A percentile compares a stretch with the other conserved stretches of the same genome.
Conservation (phyloP, 2,113 vertebrate genomes). For the Natator depressus region DNA sequence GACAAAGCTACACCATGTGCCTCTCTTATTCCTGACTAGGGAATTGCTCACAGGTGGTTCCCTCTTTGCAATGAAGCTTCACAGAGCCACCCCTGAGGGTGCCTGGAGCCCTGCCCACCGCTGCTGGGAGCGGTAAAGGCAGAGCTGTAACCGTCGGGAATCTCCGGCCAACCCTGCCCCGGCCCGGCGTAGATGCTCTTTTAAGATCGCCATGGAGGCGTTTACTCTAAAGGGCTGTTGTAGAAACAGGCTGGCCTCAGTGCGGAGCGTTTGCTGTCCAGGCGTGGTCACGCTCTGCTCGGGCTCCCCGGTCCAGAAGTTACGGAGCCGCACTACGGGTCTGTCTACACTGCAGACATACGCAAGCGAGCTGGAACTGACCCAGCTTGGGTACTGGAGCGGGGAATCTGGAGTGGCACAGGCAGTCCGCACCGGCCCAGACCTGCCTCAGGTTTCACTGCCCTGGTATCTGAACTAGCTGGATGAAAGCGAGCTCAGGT, state of each 20-base stretch:
- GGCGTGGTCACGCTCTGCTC: too few relatives aligned
- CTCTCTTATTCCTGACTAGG: neutral
- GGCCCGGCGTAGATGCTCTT: neutral
- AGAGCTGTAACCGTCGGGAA: neutral
- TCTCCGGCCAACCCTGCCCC: neutral
- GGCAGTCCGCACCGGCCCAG: too few relatives aligned
- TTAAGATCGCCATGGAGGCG: neutral
- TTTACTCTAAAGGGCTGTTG: too few relatives aligned
- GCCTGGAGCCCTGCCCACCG: neutral
- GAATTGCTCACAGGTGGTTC: neutral
- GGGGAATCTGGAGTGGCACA: neutral
- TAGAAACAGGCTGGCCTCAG: neutral
- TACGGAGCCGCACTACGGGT: too few relatives aligned
- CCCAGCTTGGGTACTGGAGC: too few relatives aligned
- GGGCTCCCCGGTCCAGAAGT: too few relatives aligned
- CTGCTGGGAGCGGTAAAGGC: neutral
- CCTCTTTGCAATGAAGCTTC: slow-evolving; percentile 7
- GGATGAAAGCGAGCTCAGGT: too few relatives aligned
- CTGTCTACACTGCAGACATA: neutral
- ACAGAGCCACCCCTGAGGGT: rapidly evolving
- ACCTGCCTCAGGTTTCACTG: neutral
- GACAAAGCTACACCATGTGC: neutral
- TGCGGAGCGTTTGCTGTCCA: neutral
- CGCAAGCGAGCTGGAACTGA: neutral
- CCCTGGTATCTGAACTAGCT: neutral